Conservation (phyloP, 92 coral and sea anemone genomes). For the Bergia sp. region DNA sequence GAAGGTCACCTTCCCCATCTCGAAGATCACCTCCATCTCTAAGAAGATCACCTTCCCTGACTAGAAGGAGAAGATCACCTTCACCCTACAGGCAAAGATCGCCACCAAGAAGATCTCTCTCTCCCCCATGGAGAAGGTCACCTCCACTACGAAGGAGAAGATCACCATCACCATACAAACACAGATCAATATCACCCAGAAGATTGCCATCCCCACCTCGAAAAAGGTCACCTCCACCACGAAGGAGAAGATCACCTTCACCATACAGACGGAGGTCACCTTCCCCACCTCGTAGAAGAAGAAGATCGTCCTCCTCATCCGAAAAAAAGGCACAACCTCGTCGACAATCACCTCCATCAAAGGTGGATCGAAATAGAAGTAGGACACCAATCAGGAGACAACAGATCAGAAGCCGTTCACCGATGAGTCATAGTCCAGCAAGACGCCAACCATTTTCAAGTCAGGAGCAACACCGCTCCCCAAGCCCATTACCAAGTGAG, state of each 20-base stretch:
- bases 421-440: conserved; percentile 15
- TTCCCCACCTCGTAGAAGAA: background rate
- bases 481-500: conserved; percentile 1
- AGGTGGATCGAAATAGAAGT: conserved; percentile 4
- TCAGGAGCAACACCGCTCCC: background rate
- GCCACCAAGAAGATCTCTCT: background rate
- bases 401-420: conserved; percentile 33
- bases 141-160: conserved; percentile 6
- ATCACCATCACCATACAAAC: conserved; percentile 14
- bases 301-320: conserved; percentile 1
- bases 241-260: conserved; percentile 13
- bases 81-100: background rate
- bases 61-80: conserved; percentile 24
- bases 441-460: conserved; percentile 11
- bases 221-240: conserved; percentile 16
- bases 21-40: background rate
- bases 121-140: background rate
- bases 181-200: background rate
- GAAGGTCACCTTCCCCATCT: background rate
- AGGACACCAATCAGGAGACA: conserved; percentile 23
- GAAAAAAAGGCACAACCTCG: background rate
- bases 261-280: conserved; percentile 9
- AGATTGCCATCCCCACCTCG: conserved; percentile 2
- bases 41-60: conserved; percentile 12
- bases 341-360: background rate